These are phyloP conservation scores for Reinhardtius hippoglossoides DNA, from an alignment of 2,113 vertebrate genomes.

Conservation along the genomic window DNA sequence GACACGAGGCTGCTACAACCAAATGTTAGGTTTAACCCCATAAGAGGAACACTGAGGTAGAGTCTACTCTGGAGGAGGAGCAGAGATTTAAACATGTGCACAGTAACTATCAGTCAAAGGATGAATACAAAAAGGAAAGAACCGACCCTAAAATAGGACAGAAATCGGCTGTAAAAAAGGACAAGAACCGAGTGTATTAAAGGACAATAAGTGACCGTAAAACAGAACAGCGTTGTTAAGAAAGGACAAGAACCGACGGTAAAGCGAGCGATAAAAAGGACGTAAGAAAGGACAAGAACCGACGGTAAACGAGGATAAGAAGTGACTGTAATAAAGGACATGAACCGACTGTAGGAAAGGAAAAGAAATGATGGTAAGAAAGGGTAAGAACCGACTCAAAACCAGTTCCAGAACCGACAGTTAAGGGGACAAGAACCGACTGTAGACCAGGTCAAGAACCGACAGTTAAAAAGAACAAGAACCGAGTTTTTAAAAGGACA, in stretches of 20 bases:
- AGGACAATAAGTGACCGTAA: neutral
- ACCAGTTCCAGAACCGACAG: too few species aligned
- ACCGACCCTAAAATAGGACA: neutral
- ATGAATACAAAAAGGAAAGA: neutral
- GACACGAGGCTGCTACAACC: neutral
- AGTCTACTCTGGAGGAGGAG: neutral
- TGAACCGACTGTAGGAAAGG: neutral
- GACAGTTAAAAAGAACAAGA: neutral
- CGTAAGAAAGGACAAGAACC: neutral
- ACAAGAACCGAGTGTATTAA: neutral
- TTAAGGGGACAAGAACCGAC: neutral
- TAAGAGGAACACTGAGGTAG: neutral
- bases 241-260: neutral
- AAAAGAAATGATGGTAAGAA: neutral
- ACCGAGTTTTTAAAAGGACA: neutral
- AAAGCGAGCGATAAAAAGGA: too few species aligned
- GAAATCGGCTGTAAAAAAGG: too few species aligned
- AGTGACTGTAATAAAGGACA: neutral
- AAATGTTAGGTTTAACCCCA: constrained; percentile 13
- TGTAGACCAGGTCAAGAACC: too few species aligned
- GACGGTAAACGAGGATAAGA: neutral
- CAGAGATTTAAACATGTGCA: neutral
- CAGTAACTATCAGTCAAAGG: neutral
- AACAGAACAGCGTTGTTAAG: neutral
- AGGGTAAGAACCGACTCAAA: neutral